Conservation (phyloP, 1,140 invertebrate genomes). For the Tribolium castaneum region DNA sequence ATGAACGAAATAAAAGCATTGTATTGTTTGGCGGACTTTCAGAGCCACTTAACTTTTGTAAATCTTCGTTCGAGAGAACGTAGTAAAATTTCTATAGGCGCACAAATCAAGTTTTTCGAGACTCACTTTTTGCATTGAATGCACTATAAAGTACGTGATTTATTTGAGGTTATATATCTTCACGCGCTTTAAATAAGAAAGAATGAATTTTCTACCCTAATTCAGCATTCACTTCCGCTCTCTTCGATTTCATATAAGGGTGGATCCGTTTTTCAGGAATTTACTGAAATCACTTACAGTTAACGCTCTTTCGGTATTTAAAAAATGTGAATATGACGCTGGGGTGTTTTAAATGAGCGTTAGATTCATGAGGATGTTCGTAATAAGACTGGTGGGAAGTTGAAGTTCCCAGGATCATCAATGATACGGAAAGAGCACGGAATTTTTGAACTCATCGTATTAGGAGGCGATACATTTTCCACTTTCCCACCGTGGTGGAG, state of each 20-base stretch:
- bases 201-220: conserved; percentile 47
- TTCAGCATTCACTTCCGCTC: conserved; percentile 47
- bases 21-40: conserved; percentile 34
- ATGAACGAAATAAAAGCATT: conserved; percentile 36
- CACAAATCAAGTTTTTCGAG: conserved; percentile 52
- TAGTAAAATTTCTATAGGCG: conserved; percentile 51
- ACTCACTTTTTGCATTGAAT: conserved; percentile 48
- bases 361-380: not conserved
- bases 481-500: not conserved
- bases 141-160: conserved; percentile 54
- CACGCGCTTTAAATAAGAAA: conserved; percentile 47
- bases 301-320: too few relatives aligned
- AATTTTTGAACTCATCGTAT: conserved; percentile 20
- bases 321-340: not conserved
- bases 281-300: not conserved
- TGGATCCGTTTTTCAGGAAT: not conserved
- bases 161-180: conserved; percentile 50
- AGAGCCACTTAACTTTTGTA: conserved; percentile 36
- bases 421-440: not conserved
- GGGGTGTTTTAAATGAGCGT: not conserved
- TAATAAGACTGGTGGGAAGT: not conserved
- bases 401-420: not conserved
- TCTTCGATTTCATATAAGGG: conserved; percentile 37
- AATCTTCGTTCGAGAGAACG: conserved; percentile 41
- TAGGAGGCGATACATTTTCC: conserved; percentile 26